Evolutionary conservation across 2,888 invertebrate genomes (phyloP), one percentile per base, ranked within the genome.

Genomic region (Drosophila ezoana): DNA sequence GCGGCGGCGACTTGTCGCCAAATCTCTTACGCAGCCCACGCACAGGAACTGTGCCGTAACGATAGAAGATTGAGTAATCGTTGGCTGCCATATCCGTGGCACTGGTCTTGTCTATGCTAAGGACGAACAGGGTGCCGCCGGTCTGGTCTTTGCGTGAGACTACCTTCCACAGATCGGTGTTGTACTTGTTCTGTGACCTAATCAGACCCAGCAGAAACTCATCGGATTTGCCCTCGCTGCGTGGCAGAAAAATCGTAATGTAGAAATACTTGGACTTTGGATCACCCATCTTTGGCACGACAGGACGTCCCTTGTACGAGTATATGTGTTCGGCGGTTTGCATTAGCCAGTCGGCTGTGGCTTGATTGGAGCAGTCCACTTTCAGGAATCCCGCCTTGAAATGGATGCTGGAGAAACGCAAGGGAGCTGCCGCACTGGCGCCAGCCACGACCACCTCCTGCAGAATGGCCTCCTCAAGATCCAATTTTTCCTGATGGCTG

Each of bases 391-490:
- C 60, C 0, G 13, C 18, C 9, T 40, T 35, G 16, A 51, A 75
- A 0, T 14, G 14, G 8, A 68, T 53, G 1, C 33, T 32, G 0
- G 38, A 13, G 10, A 78, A 75, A 0, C 78, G 49, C 23, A 75
- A 23, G 0, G 75, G 69, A 18, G 13, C 37, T 2, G 18, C 41
- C 11, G 20, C 8, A 2, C 10, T 47, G 10, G 51, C 16, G 1
- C 16, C 49, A 3, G 41, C 33, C 9, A n/a, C n/a, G 10, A 54
- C 43, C 9, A 78, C 49, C 49, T 73, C 74, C 3, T 60, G 38
- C 8, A 54, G 37, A 4, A 75, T 53, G 9, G 69, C 78, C 40
- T 75, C 75, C 44, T 78, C 69, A n/a, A 75, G 49, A 14, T 64
- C 53, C 4, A 64, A 13, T 18, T 68, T 60, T 1, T 75, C 57